These are phyloP conservation scores for Oryzias celebensis DNA, from an alignment of 2,113 vertebrate species.

Conservation along the genomic window DNA sequence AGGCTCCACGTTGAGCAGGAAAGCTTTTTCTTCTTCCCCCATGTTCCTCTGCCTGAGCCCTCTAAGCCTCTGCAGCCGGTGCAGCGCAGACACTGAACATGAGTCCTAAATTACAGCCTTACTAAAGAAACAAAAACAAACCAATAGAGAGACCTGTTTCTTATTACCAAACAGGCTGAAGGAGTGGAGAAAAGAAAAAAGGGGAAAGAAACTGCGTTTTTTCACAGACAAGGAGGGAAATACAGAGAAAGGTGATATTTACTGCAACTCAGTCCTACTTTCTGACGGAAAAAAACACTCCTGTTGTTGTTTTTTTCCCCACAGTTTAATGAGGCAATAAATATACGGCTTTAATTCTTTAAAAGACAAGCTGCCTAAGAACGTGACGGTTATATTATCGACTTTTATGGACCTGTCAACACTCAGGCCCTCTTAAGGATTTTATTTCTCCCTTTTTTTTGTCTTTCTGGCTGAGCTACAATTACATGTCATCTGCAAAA, in stretches of 20 bases:
- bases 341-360: conserved; percentile 81
- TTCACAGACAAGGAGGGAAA: conserved; percentile 40
- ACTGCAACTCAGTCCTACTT: conserved; percentile 52
- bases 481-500: conserved; percentile 65
- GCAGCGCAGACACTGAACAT: conserved; percentile 71
- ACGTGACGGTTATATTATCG: conserved; percentile 83
- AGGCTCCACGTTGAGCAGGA: conserved; percentile 49
- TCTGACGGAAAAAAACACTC: conserved; percentile 40
- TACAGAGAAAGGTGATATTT: conserved; percentile 55
- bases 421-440: conserved; percentile 64
- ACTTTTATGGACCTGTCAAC: conserved; percentile 90
- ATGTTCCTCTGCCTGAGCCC: conserved; percentile 55
- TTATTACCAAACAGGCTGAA: conserved; percentile 71
- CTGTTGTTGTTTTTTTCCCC: conserved; percentile 51
- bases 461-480: conserved; percentile 64
- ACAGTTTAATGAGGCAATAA: conserved; percentile 78
- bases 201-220: conserved; percentile 48
- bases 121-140: conserved; percentile 74
- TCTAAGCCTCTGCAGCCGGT: conserved; percentile 58
- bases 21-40: conserved; percentile 56
- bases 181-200: conserved; percentile 39
- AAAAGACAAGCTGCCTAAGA: conserved; percentile 79
- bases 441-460: conserved; percentile 37
- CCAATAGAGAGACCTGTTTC: conserved; percentile 71
- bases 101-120: conserved; percentile 73